Evolutionary conservation across 2,797 vertebrate genomes (phyloP), one percentile per base, ranked within the genome.

Genomic region (Lagodon rhomboides): DNA sequence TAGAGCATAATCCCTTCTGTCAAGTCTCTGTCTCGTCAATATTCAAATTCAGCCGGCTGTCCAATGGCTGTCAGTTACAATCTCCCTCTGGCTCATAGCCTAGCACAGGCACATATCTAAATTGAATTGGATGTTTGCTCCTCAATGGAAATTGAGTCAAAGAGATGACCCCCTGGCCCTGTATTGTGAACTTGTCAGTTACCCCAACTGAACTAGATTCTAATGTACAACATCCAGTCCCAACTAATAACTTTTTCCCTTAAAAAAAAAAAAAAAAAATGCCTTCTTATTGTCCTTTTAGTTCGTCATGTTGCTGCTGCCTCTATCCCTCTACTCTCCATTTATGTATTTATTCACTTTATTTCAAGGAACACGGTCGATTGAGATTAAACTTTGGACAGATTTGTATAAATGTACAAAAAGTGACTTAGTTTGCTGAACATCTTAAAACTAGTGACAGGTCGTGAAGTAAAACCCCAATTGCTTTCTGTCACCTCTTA

Each of bases 41-140:
- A 95, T 94, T 95, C 94, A 95, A 93, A 95, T 95, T 88, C 91
- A 82, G 77, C 89, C 84, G 76, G 89, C 92, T 92, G 93, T 94
- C 93, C 93, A 93, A 93, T 93, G 93, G 93, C 92, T 93, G 94
- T 94, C 93, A 94, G 91, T 95, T 94, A 92, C 92, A 94, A 95
- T 95, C 89, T 93, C 85, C 87, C 93, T 91, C 92, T 85, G 89
- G 87, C 91, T 91, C 88, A 55, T 81, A 84, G 91, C 87, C 85
- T 81, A 20, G 85, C 84, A 79, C 83, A 92, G 92, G 91, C 94
- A 92, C 90, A 92, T 92, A 93, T 93, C 92, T 89, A 94, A 95
- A 95, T 95, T 94, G 93, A 94, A 94, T 90, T 94, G 90, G 93
- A 95, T 93, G 92, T 91, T 93, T 91, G 87, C 90, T 90, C 87